Percentiles rank a stretch among this genome's conserved stretches.
phyloP scores from a whole-genome alignment of 1,140 invertebrate species.

The Papilio dardanus region DNA sequence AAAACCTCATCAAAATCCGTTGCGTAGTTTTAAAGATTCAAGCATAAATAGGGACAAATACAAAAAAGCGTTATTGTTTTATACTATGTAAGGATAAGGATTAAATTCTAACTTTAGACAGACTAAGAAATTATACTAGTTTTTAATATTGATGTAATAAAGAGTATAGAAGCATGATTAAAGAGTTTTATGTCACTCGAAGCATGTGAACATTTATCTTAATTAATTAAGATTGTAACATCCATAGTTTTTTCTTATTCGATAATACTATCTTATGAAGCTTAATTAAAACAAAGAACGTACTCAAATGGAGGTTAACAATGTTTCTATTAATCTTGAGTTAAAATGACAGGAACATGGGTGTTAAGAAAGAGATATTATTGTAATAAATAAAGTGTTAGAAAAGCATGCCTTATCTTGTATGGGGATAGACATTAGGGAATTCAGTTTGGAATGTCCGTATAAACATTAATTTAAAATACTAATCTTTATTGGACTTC shows the following conservation, averaged over 20 bases:
- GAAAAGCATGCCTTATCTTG: constrained; percentile 3
- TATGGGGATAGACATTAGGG: background rate
- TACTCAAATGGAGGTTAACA: constrained; percentile 30
- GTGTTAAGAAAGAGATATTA: constrained; percentile 15
- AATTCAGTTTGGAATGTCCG: background rate
- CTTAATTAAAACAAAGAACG: constrained; percentile 32
- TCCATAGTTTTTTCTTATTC: background rate
- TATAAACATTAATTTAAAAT: background rate
- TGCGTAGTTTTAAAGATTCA: too few relatives aligned
- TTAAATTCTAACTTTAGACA: too few relatives aligned
- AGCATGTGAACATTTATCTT: background rate
- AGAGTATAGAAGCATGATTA: background rate
- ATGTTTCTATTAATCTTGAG: constrained; percentile 4
- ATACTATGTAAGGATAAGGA: too few relatives aligned
- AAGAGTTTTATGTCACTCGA: background rate
- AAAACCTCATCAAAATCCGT: too few relatives aligned
- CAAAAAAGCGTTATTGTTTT: too few relatives aligned
- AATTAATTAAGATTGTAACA: constrained; percentile 25
- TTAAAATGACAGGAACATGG: constrained; percentile 14
- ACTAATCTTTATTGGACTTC: background rate
- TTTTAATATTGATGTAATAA: too few relatives aligned
- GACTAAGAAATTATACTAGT: too few relatives aligned
- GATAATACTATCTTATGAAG: constrained; percentile 24
- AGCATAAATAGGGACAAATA: too few relatives aligned
- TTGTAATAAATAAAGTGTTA: constrained; percentile 19